A percentile compares a stretch with the other conserved stretches of the same genome.
Conservation (phyloP, 2,797 vertebrate genomes). For the Erpetoichthys calabaricus region DNA sequence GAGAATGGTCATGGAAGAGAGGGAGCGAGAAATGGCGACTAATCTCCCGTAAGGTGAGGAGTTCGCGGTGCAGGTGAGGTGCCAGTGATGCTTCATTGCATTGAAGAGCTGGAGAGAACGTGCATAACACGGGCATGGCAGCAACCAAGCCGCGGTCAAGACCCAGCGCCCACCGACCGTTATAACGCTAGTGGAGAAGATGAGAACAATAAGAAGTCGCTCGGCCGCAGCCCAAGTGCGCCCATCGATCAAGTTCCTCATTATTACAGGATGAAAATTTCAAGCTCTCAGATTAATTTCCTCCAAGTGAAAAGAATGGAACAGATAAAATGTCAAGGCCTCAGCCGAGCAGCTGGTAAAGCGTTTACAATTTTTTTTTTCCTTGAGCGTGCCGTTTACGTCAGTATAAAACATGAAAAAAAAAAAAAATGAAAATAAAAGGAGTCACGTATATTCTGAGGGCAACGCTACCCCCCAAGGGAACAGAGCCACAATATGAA, state of each 20-base stretch:
- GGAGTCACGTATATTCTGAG: slow-evolving; percentile 51
- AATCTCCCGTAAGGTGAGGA: no score
- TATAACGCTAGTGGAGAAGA: no score
- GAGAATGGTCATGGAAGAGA: no score
- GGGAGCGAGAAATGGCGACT: no score
- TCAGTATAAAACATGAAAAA: slow-evolving; percentile 37
- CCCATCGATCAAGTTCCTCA: neutral
- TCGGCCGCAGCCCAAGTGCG: no score
- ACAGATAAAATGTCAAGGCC: slow-evolving; percentile 63
- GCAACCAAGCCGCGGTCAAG: no score
- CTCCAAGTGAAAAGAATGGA: slow-evolving; percentile 56
- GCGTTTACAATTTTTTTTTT: slow-evolving; percentile 37
- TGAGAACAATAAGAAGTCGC: no score
- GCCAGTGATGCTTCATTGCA: no score
- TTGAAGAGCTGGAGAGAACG: no score
- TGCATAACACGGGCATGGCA: no score
- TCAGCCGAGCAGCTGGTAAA: slow-evolving; percentile 62
- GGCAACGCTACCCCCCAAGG: slow-evolving; percentile 38
- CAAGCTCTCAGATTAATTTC: slow-evolving; percentile 57
- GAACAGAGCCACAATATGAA: slow-evolving; percentile 43
- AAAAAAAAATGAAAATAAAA: slow-evolving; percentile 38
- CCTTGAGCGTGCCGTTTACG: slow-evolving; percentile 40
- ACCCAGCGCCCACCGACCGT: no score
- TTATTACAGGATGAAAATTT: slow-evolving; percentile 31
- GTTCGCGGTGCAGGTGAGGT: no score